Evolutionary conservation across 2,797 vertebrate species (phyloP), one percentile per base, ranked within the genome.

Genomic region (Enteromius thamalakanensis): DNA sequence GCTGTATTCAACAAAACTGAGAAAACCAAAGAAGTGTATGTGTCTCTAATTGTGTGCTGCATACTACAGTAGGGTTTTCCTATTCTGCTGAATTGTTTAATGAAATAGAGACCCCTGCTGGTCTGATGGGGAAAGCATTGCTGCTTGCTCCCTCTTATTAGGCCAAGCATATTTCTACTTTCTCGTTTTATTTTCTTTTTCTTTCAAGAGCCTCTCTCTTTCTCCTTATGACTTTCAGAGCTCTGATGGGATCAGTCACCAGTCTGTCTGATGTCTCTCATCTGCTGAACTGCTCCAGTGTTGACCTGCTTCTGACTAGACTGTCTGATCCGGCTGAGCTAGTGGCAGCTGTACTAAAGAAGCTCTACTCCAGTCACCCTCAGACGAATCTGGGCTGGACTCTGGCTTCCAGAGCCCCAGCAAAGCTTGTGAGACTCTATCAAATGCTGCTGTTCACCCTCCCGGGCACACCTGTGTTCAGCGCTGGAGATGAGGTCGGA

Each of bases 401-500:
- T 26, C 74, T 96, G 89, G 89, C 94, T 0, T 80, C 53, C 82
- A 76, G 79, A 0, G 0, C 87, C 85, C 87, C 76, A 0, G 53
- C 87, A 0, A 87, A 67, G 0, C 87, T 96, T 12, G 86, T 93
- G 17, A 92, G 89, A 0, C 94, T 97, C 0, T 95, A 95, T 89
- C 95, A 97, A 37, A 90, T 96, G 55, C 91, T 98, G 69, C 84
- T 97, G 11, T 95, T 97, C 86, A 97, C 96, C 0, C 86, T 98
- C 80, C 96, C 95, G 0, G 96, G 96, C 40, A 98, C 96, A 0
- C 96, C 97, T 0, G 91, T 97, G 76, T 96, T 96, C 53, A 95
- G 88, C 40, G 96, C 95, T 0, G 97, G 97, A 3, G 96, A 97
- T 9, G 96, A 97, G 89, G 94, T 98, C 1, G 96, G 96, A 42